Evolutionary conservation across 2,888 invertebrate genomes (phyloP), one percentile per base, ranked within the genome.

Genomic region (Lasioglossum leucozonium): DNA sequence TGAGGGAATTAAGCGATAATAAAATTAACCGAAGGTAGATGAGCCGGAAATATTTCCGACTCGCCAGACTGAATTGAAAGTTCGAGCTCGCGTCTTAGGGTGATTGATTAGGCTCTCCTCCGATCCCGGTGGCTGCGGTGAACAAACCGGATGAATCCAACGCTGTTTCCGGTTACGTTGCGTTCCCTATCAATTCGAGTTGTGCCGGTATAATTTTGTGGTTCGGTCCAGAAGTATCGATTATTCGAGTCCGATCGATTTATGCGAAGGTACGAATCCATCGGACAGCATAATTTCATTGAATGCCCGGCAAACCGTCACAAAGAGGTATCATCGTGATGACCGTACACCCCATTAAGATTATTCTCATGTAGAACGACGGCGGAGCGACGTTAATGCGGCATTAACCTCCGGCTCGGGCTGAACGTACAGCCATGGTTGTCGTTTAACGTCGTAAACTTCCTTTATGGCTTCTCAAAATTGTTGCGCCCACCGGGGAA

Each of bases 331-430:
- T 72, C 74, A 13, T 58, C n/a, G 72, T 30, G 84, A 67, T 44
- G 51, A 30, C 16, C 16, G 18, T 13, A 62, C 71, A 4, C 4
- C 72, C 74, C 73, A 85, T 77, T 80, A 85, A 85, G 85, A 85
- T 77, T 71, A 71, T 22, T 22, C 13, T 30, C 65, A 37, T n/a
- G 84, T 75, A 76, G 84, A 84, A 69, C 71, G 81, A 85, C 67
- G 42, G 42, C 18, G 58, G 75, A 72, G 74, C 76, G 73, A 79
- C 74, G 75, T 82, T 86, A 88, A 88, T 73, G 79, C 67, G 47
- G 67, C 67, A 67, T 82, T 88, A 89, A 82, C 79, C 77, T 62
- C 55, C 51, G 62, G 55, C 62, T 80, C 5, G 81, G 72, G 73
- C 81, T n/a, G 77, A 77, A 72, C 47, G 69, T 67, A 69, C 44